Base-by-base conservation (phyloP, 2,888 invertebrate genomes). In the Trichopoda pennipes region DNA sequence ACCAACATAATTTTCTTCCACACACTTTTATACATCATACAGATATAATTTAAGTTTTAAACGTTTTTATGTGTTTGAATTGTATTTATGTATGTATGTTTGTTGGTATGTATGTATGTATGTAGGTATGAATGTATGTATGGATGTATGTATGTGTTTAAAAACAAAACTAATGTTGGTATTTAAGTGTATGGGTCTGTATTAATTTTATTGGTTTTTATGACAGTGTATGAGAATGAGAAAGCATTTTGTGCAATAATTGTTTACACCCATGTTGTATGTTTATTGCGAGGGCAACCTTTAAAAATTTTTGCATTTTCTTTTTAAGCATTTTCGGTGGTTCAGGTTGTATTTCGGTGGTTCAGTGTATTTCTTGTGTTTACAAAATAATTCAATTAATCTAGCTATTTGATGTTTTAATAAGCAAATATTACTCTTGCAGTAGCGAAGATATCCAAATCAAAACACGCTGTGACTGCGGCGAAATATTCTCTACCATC, bases 31-130 rank as follows among this genome's bases (percentile, higher is more conserved):
- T 32, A 44, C 44, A 53, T 10, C 47, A 16, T 55, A 38, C 32
- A 47, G 19, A 28, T 28, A 42, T 61, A 38, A 28, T 44, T 42
- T 44, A 74, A 23, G 47, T 64, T 47, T 64, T 64, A 19, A 74
- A 74, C 47, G 55, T 23, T 56, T 74, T 74, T 74, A 64, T 64
- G 64, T 32, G 63, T 28, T 42, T 53, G 32, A 12, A 63, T 42
- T 63, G 32, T 28, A 73, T 44, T 66, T 28, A 23, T 53, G 61
- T 53, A n/a, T 38, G 12, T 38, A 32, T 6, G 32, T 42, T 42
- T 38, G 19, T 42, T 17, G n/a, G 38, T 2, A 16, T 17, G 49
- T n/a, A n/a, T n/a, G n/a, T n/a, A n/a, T n/a, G n/a, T n/a, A n/a
- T n/a, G n/a, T n/a, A n/a, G n/a, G n/a, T n/a, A n/a, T n/a, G n/a